Conservation (phyloP, 2,113 vertebrate genomes). For the Megaceryle torquata region DNA sequence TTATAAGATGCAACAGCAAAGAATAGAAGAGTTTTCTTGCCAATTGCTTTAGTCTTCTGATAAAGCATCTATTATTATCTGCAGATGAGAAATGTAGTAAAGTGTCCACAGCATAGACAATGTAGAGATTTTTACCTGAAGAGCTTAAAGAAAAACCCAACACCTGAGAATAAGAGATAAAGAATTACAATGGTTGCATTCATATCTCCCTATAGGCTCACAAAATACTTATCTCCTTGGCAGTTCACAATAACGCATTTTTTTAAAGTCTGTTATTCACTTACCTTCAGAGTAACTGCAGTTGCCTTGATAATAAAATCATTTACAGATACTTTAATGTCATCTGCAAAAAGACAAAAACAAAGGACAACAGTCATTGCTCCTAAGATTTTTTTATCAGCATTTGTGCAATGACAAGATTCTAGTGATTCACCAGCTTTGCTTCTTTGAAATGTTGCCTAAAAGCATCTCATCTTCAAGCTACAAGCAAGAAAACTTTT, state of each 20-base stretch:
- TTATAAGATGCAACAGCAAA: neutral
- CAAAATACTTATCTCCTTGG: neutral
- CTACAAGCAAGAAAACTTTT: neutral
- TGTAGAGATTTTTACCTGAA: neutral
- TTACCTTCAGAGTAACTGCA: conserved; percentile 92
- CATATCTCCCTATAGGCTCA: neutral
- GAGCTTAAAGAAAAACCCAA: neutral
- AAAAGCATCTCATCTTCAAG: neutral
- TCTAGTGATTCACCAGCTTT: neutral
- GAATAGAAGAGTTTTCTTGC: neutral
- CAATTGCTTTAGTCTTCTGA: neutral
- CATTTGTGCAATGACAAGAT: neutral
- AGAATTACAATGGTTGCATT: neutral
- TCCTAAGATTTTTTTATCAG: neutral
- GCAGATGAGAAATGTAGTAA: neutral
- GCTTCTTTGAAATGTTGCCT: neutral
- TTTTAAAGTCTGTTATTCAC: conserved; percentile 36
- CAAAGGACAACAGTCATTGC: conserved; percentile 3
- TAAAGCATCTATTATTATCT: neutral
- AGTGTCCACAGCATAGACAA: neutral
- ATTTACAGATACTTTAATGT: conserved; percentile 96
- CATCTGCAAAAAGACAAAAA: conserved; percentile 77
- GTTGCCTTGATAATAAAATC: conserved; percentile 97
- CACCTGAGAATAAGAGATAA: neutral
- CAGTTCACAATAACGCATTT: neutral